Conservation (phyloP, 2,113 vertebrate species). For the Gymnarchus niloticus region DNA sequence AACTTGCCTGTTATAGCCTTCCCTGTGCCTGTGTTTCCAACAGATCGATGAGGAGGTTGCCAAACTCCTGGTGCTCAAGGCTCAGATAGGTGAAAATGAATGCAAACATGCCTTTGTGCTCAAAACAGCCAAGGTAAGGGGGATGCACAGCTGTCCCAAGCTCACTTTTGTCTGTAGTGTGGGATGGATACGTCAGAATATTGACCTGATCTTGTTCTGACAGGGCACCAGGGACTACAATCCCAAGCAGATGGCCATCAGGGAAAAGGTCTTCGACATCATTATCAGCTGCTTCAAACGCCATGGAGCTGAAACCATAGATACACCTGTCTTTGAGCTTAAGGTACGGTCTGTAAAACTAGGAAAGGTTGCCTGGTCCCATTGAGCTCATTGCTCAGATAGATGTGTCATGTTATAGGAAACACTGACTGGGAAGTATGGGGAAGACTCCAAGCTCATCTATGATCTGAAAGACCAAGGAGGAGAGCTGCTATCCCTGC, state of each 20-base stretch:
- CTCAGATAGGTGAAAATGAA: slow-evolving; percentile 75
- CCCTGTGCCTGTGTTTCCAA: neutral
- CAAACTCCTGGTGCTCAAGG: slow-evolving; percentile 84
- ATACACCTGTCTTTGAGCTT: slow-evolving; percentile 93
- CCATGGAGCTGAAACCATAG: slow-evolving; percentile 92
- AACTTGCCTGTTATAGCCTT: too few species aligned
- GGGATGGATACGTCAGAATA: neutral
- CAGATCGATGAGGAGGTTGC: slow-evolving; percentile 79
- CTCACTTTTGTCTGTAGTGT: neutral
- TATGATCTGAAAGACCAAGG: slow-evolving; percentile 96
- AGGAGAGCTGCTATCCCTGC: slow-evolving; percentile 88
- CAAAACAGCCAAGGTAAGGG: slow-evolving; percentile 88
- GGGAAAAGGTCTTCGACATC: slow-evolving; percentile 81
- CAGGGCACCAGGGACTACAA: slow-evolving; percentile 90
- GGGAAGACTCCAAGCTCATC: slow-evolving; percentile 96
- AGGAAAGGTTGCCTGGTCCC: neutral
- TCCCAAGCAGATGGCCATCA: slow-evolving; percentile 94
- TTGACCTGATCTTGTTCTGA: neutral
- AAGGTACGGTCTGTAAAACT: slow-evolving; percentile 67
- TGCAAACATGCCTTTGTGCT: slow-evolving; percentile 87
- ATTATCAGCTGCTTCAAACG: slow-evolving; percentile 87
- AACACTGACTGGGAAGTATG: slow-evolving; percentile 89
- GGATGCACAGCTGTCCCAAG: neutral
- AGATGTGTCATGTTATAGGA: slow-evolving; percentile 63
- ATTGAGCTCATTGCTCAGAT: neutral